These are phyloP conservation scores for Uloborus diversus DNA, from an alignment of 1,140 invertebrate genomes.

Conservation along the genomic window DNA sequence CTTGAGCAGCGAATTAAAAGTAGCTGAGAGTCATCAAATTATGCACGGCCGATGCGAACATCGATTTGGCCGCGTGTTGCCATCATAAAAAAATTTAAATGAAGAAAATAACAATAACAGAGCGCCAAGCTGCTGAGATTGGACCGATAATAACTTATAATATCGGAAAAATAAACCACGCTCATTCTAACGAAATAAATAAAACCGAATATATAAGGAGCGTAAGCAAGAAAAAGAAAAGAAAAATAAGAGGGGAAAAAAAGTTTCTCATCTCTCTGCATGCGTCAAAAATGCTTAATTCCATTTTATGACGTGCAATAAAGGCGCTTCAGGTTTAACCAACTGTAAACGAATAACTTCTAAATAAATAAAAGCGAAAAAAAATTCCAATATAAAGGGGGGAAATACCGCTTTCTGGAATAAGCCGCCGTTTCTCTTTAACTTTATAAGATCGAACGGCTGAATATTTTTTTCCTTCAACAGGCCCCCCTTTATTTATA, in stretches of 20 bases:
- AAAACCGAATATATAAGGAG: background rate
- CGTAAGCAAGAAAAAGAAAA: slow-evolving; percentile 1
- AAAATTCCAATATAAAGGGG: slow-evolving; percentile 5
- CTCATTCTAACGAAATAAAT: background rate
- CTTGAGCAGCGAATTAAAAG: too few relatives aligned
- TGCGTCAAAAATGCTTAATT: slow-evolving; percentile 53
- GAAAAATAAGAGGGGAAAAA: too few relatives aligned
- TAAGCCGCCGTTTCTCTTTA: background rate
- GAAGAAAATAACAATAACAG: too few relatives aligned
- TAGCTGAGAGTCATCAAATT: too few relatives aligned
- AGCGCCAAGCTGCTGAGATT: background rate
- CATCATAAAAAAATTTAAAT: too few relatives aligned
- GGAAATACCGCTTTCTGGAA: background rate
- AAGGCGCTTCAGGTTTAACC: slow-evolving; percentile 39
- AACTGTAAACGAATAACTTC: slow-evolving; percentile 53
- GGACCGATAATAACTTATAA: background rate
- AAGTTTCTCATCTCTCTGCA: slow-evolving; percentile 9
- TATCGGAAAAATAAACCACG: slow-evolving; percentile 1
- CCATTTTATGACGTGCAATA: slow-evolving; percentile 51
- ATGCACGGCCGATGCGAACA: too few relatives aligned
- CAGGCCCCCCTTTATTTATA: slow-evolving; percentile 23
- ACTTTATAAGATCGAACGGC: slow-evolving; percentile 50
- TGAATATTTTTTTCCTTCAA: slow-evolving; percentile 27
- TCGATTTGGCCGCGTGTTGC: too few relatives aligned
- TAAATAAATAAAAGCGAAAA: slow-evolving; percentile 39